Base-by-base conservation (phyloP, 2,113 vertebrate species). In the Peromyscus californicus region DNA sequence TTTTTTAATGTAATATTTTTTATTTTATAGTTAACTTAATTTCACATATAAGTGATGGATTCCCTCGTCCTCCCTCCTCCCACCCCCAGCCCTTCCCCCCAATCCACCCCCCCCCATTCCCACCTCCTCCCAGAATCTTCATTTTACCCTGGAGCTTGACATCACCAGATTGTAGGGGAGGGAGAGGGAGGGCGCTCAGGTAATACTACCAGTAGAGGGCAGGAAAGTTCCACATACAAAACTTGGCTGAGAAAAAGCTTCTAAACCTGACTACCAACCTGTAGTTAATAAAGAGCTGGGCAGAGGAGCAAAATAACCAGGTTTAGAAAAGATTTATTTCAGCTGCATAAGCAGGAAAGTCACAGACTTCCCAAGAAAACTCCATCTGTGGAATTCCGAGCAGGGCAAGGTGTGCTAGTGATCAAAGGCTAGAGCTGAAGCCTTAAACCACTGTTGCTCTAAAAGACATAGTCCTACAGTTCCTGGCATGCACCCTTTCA, bases 291-390 rank as follows among this genome's bases (percentile, higher is more conserved):
- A 96, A 96, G 67, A 95, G 17, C 78, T 72, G 94, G 95, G 91
- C 61, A 45, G 72, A 63, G 22, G 61, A 79, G 61, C 74, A 79
- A 96, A 79, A 95, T 89, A 83, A 65, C 72, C 72, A 88, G 78
- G 42, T 45, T 96, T 97, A 76, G 83, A 84, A 78, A 84, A 97
- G 96, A 97, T 97, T 98, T 97, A 98, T 97, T 97, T 97, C 69
- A 94, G 69, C 91, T 93, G 42, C 96, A 80, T 96, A 94, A 88
- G 96, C 57, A 84, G 74, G 72, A 96, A 97, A 95, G 91, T 91
- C 95, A 89, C 88, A 95, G 93, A 86, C 75, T 96, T n/a, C 54
- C 67, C 2, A 11, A 93, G 95, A 97, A 97, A 96, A 89, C 69
- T 83, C 67, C 63, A 75, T 70, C 57, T 36, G 24, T 75, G 96